Base-by-base conservation (phyloP, 2,797 vertebrate genomes). In the Coregonus suidteri region DNA sequence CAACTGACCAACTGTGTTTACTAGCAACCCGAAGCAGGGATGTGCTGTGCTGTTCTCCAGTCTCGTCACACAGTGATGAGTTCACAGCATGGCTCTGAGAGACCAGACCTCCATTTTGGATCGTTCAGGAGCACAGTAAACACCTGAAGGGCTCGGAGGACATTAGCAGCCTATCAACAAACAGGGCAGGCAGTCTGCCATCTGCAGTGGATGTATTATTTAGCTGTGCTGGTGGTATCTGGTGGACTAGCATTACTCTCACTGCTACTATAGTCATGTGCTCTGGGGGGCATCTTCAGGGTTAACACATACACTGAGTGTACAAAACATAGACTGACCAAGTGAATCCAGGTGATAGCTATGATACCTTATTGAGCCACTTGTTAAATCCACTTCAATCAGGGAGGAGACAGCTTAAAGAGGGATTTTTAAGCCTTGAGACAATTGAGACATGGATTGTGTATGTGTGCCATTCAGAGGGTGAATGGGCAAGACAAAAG, bases 141-240 rank as follows among this genome's bases (percentile, higher is more conserved):
- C 66, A 51, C 62, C 74, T 76, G 67, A 52, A 53, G 18, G 68
- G 30, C 51, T 73, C 52, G 72, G 66, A 65, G 66, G 68, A 78
- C 59, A 18, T 35, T 54, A 14, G 47, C 76, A 94, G 94, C 83
- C 92, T 92, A 91, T 93, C 90, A 92, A 91, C 87, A 92, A 47
- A 47, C 41, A 47, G 3, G 41, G 41, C 41, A 89, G 89, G 87
- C 88, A 87, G 90, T 64, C 91, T 91, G 93, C 95, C 95, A 96
- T 95, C 95, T 96, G 95, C 93, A 94, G 87, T 85, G 90, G 88
- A 93, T 96, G 94, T 94, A 96, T 96, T 96, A 96, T 96, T 96
- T 95, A 96, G 93, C 94, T 92, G 93, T 83, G 81, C 83, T 93
- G 93, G 93, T 92, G 90, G 93, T 95, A 47, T 47, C 9, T 47